phyloP scores from a whole-genome alignment of 2,797 vertebrate genomes.

The Mormyrops boulengeri region DNA sequence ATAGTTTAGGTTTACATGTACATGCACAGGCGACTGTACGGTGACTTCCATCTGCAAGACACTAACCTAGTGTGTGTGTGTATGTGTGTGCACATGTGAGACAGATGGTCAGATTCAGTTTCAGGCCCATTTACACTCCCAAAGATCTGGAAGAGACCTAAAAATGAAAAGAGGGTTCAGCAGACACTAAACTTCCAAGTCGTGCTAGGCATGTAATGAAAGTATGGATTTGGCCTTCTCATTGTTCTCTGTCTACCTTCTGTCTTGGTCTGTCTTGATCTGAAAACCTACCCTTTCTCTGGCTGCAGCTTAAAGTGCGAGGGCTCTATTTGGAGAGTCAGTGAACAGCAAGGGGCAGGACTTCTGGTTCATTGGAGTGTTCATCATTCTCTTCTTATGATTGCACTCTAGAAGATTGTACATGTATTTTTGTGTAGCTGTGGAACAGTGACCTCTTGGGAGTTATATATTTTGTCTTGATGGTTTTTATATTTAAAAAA shows the following conservation, averaged over 20 bases:
- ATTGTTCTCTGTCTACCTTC: neutral
- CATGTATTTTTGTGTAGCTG: slow-evolving; percentile 1
- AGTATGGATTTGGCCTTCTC: neutral
- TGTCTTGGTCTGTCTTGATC: neutral
- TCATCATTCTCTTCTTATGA: neutral
- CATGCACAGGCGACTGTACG: neutral
- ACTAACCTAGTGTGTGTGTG: neutral
- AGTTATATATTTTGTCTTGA: neutral
- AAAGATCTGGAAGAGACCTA: neutral
- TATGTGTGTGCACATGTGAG: neutral
- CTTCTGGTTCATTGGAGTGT: neutral
- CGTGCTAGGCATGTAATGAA: neutral
- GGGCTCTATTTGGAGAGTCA: neutral
- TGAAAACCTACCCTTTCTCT: neutral
- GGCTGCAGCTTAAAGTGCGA: neutral
- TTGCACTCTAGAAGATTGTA: neutral
- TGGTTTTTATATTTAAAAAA: neutral
- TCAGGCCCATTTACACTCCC: neutral
- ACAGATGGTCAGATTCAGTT: neutral
- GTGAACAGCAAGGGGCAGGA: neutral
- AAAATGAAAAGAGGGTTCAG: neutral
- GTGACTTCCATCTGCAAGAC: neutral
- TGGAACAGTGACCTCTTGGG: neutral
- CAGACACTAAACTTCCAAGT: neutral
- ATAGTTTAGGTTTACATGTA: slow-evolving; percentile 3